Evolutionary conservation across 1,140 invertebrate genomes (phyloP).

Genomic region (Drosophila varians): DNA sequence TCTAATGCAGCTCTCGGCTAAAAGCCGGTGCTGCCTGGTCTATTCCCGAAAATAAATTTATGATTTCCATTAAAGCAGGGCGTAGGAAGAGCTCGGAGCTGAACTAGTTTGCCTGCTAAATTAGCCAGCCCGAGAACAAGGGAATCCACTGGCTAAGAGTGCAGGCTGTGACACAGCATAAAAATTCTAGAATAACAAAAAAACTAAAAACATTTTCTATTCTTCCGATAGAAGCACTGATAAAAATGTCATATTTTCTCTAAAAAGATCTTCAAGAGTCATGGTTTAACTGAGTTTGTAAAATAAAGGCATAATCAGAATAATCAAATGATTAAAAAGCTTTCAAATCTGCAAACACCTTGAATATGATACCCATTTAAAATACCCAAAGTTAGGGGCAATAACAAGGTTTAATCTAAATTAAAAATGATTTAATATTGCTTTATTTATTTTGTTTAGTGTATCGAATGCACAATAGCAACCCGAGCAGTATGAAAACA

Average conservation of each 20-base stretch:
- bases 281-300: too few relatives aligned
- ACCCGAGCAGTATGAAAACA: constrained; percentile 11
- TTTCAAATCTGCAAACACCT: background rate
- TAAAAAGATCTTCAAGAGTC: too few relatives aligned
- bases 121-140: constrained; percentile 31
- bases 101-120: constrained; percentile 65
- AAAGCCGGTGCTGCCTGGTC: constrained; percentile 6
- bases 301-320: too few relatives aligned
- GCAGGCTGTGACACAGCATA: constrained; percentile 10
- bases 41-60: constrained; percentile 60
- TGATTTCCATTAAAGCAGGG: constrained; percentile 54
- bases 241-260: background rate
- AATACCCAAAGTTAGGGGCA: background rate
- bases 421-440: background rate
- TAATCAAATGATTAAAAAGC: too few relatives aligned
- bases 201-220: background rate
- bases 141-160: background rate
- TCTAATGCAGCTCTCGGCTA: constrained; percentile 11
- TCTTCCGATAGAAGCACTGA: background rate
- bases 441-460: background rate
- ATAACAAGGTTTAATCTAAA: background rate
- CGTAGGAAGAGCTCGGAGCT: constrained; percentile 53
- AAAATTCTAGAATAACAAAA: background rate
- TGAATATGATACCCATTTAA: background rate
- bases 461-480: constrained; percentile 5